A percentile compares a stretch with the other conserved stretches of the same genome.
These are phyloP conservation scores for Liolophura sinensis DNA, from an alignment of 1,140 invertebrate species.

Conservation along the genomic window DNA sequence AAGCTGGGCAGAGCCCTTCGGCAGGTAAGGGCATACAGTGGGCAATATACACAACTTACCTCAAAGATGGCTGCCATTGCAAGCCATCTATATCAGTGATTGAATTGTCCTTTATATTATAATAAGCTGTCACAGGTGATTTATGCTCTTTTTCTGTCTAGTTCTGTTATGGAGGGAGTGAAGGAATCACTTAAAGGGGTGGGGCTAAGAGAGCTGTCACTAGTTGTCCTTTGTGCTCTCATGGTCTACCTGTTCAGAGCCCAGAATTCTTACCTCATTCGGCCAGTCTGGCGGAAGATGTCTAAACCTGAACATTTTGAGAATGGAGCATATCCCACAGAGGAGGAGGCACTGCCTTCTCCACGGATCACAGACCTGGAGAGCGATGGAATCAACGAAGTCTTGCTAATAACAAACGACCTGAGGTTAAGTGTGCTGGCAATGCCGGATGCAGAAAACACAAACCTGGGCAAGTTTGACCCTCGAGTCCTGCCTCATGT, in stretches of 20 bases:
- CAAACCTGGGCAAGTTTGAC: constrained; percentile 22
- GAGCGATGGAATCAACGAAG: constrained; percentile 47
- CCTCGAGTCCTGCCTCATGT: constrained; percentile 37
- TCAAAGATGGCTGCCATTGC: too few species aligned
- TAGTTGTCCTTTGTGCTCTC: constrained; percentile 36
- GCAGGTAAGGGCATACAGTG: too few species aligned
- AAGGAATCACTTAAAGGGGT: constrained; percentile 4
- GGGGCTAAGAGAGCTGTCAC: constrained; percentile 19
- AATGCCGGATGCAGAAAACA: constrained; percentile 19
- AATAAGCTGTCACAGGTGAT: background rate
- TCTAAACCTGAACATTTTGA: constrained; percentile 31
- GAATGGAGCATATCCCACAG: constrained; percentile 37
- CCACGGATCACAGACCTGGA: constrained; percentile 47
- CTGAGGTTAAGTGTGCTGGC: constrained; percentile 33
- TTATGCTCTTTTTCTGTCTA: background rate
- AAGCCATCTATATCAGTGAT: too few species aligned
- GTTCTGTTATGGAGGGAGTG: constrained; percentile 6
- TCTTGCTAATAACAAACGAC: constrained; percentile 41
- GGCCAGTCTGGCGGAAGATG: constrained; percentile 44
- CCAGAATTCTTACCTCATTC: constrained; percentile 36
- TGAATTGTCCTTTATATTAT: too few species aligned
- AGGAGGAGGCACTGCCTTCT: constrained; percentile 31
- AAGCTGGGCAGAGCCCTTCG: too few species aligned
- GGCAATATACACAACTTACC: too few species aligned
- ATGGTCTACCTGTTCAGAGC: constrained; percentile 44